phyloP scores from a whole-genome alignment of 1,140 invertebrate genomes.

The Steinernema feltiae region DNA sequence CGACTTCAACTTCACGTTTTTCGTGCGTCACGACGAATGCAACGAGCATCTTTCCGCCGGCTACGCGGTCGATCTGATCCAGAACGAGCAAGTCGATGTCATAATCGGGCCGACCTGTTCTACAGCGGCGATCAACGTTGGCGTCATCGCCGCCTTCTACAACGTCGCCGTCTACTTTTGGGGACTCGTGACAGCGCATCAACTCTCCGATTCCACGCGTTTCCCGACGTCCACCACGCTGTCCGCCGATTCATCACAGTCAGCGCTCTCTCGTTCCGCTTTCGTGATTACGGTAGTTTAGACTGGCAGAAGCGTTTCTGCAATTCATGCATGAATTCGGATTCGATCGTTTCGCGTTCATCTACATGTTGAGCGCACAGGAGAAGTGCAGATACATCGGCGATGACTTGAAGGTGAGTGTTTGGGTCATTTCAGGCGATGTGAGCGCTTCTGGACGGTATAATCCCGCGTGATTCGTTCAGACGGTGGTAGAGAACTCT shows the following conservation, averaged over 20 bases:
- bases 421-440: background rate
- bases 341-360: background rate
- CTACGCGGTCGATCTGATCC: slow-evolving; percentile 4
- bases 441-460: no score
- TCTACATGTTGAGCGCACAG: background rate
- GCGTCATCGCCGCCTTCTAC: slow-evolving; percentile 1
- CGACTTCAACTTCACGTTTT: background rate
- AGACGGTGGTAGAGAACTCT: background rate
- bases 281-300: background rate
- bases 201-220: background rate
- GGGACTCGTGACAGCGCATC: background rate
- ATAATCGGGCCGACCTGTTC: slow-evolving; percentile 9
- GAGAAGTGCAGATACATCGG: slow-evolving; percentile 7
- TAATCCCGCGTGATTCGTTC: no score
- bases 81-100: background rate
- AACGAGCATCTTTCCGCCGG: background rate
- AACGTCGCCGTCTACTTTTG: background rate
- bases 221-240: background rate
- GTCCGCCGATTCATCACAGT: background rate
- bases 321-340: background rate
- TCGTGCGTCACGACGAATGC: background rate
- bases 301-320: background rate
- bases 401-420: background rate
- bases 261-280: background rate
- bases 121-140: background rate